Conservation (phyloP, 2,113 vertebrate species). For the Lichenostomus cassidix region DNA sequence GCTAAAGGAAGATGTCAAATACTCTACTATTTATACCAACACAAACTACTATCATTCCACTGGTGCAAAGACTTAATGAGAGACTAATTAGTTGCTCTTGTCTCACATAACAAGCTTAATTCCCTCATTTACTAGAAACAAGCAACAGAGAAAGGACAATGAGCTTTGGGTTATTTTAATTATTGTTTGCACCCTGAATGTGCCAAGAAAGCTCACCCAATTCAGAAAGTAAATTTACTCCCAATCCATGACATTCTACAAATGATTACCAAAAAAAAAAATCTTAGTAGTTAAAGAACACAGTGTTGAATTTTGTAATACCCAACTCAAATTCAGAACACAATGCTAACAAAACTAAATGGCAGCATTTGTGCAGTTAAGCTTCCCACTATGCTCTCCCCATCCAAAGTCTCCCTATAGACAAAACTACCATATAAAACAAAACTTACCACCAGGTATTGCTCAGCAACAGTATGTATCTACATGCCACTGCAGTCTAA, state of each 20-base stretch:
- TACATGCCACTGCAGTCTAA: not conserved
- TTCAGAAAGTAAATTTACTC: not conserved
- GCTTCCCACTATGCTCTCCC: not conserved
- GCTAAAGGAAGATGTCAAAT: not conserved
- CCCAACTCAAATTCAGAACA: not conserved
- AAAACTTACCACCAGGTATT: not conserved
- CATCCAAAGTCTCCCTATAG: not conserved
- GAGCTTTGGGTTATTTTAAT: not conserved
- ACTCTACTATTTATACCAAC: not conserved
- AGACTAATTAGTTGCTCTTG: not conserved
- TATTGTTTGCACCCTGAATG: not conserved
- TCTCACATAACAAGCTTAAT: not conserved
- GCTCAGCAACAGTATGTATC: not conserved
- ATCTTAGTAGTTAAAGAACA: not conserved
- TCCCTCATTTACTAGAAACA: not conserved
- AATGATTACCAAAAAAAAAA: not conserved
- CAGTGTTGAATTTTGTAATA: not conserved
- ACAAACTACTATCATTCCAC: not conserved
- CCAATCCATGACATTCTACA: not conserved
- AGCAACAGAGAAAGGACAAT: not conserved
- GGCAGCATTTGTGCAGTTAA: not conserved
- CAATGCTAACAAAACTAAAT: not conserved
- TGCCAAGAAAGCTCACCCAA: not conserved
- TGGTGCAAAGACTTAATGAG: not conserved
- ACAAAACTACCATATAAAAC: not conserved